Base-by-base conservation (phyloP, 1,140 invertebrate genomes). In the Tenebrio molitor region DNA sequence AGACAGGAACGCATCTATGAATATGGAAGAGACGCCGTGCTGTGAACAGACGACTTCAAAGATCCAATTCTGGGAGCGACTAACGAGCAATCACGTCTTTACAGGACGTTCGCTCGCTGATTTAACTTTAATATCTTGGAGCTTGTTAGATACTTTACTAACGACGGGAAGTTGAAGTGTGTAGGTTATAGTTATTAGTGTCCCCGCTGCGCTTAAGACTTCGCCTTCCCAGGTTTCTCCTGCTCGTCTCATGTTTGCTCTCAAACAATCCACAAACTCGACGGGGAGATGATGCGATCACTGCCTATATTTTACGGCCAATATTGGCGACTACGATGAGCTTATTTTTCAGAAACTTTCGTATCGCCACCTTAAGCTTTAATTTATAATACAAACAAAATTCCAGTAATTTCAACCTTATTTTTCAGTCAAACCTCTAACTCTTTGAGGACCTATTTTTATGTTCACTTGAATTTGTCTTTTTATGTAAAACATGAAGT, bases 81-180 rank as follows among this genome's bases (percentile, higher is more conserved):
- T 39, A 58, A 69, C 67, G 67, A 53, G 67, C 21, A 69, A 69
- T 69, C 42, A 69, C 67, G 44, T 69, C 67, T 58, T 69, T 53
- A 25, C 44, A 70, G 69, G 53, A 70, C 69, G 69, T 70, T 70
- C 50, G 50, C 50, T 58, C 36, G 33, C 69, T 70, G 69, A 63
- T 69, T 62, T 69, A 69, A 58, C 50, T 63, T 70, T 70, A 70
- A 70, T 70, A 63, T 58, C 50, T 70, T 63, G 36, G 39, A 70
- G 50, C 69, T 70, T 63, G 69, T 70, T 70, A 70, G 69, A 63
- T 70, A 70, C 65, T 68, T 46, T 46, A 68, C 65, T 68, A 68
- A 68, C 50, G 69, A 70, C 69, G 41, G 69, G 69, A 70, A 70
- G 50, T 70, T 70, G 44, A 69, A 69, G 44, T 53, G 44, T 69